These are phyloP conservation scores for Atrichornis clamosus DNA, from an alignment of 2,113 vertebrate species.

Conservation along the genomic window DNA sequence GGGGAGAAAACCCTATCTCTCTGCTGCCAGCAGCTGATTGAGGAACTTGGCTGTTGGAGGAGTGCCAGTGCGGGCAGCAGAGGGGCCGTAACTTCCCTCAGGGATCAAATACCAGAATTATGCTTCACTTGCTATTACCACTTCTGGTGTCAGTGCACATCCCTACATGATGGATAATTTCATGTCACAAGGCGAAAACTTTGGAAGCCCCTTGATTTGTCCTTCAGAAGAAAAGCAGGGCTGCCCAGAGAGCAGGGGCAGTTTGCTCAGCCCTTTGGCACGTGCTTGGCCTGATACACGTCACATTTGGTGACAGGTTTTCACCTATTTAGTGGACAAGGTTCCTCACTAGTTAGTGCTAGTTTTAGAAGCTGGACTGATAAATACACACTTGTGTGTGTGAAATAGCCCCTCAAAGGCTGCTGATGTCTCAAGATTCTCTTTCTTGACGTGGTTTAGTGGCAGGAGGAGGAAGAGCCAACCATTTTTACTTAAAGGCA, in stretches of 20 bases:
- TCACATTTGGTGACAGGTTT: background rate
- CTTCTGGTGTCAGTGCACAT: background rate
- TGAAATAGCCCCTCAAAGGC: background rate
- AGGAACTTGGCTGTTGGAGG: background rate
- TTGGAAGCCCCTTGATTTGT: background rate
- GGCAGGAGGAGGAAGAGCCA: background rate
- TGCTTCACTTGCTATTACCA: background rate
- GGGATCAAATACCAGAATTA: background rate
- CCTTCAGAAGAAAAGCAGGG: background rate
- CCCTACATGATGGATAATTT: background rate
- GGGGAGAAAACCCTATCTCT: background rate
- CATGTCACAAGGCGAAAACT: background rate
- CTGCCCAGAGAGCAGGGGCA: background rate
- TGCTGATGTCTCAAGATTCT: background rate
- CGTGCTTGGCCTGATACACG: background rate
- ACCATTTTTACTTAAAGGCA: background rate
- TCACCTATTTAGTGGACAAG: background rate
- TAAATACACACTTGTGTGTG: background rate
- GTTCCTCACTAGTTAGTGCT: background rate
- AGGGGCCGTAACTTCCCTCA: background rate
- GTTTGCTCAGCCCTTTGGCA: background rate
- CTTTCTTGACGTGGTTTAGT: background rate
- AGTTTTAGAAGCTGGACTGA: background rate
- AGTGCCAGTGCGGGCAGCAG: background rate
- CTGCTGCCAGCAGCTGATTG: background rate